Evolutionary conservation across 2,113 vertebrate species (phyloP).

Genomic region (Rhizomys pruinosus): DNA sequence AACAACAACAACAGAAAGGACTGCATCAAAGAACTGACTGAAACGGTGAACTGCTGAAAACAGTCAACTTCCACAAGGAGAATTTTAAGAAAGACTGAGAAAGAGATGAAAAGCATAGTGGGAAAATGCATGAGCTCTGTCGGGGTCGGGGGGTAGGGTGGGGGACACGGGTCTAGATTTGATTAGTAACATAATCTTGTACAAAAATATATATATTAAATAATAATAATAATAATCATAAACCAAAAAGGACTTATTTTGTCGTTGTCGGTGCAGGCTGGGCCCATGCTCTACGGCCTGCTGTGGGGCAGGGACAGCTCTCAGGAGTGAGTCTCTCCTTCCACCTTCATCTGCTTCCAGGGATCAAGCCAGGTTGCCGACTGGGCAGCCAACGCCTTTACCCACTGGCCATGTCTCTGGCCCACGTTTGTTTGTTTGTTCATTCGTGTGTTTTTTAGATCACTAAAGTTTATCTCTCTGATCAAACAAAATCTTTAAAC

Average conservation of each 20-base stretch:
- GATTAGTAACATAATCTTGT: no score
- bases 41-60: no score
- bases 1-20: no score
- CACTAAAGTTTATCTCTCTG: not conserved
- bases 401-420: not conserved
- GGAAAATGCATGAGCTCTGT: no score
- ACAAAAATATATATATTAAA: no score
- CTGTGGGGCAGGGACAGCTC: not conserved
- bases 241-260: not conserved
- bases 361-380: not conserved
- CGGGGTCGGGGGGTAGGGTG: no score
- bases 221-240: no score
- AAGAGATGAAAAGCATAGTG: no score
- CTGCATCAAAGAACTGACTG: no score
- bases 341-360: not conserved
- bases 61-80: no score
- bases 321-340: not conserved
- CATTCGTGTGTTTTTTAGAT: not conserved
- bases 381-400: not conserved
- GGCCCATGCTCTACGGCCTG: not conserved
- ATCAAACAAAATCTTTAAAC: constrained; percentile 42
- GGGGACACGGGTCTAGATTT: no score
- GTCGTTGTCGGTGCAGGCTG: not conserved
- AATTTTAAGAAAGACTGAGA: no score
- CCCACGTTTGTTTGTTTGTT: not conserved